Conservation (phyloP, 2,888 invertebrate genomes). For the Antheraea yamamai region DNA sequence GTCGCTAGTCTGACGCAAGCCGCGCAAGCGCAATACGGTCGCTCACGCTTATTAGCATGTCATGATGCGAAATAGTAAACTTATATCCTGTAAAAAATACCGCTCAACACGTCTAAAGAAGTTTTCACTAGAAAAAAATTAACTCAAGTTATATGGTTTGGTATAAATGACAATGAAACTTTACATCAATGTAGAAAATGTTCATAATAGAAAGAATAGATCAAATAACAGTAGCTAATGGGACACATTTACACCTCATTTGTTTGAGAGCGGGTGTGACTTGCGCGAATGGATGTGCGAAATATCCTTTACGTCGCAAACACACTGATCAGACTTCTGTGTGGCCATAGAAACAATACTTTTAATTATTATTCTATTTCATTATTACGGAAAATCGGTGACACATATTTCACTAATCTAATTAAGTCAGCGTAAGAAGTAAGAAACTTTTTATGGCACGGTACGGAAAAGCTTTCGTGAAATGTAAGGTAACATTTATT, state of each 20-base stretch:
- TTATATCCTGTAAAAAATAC: too few species aligned
- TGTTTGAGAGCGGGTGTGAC: slow-evolving; percentile 24
- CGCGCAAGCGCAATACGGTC: too few species aligned
- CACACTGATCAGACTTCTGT: slow-evolving; percentile 5
- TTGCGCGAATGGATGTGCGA: slow-evolving; percentile 42
- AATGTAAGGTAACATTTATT: too few species aligned
- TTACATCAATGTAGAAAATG: background rate
- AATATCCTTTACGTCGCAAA: slow-evolving; percentile 32
- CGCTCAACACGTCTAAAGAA: too few species aligned
- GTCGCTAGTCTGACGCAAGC: too few species aligned
- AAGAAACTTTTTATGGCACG: too few species aligned
- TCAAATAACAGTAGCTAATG: slow-evolving; percentile 4
- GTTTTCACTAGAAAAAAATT: too few species aligned
- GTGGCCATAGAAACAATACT: slow-evolving; percentile 3
- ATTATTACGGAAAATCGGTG: background rate
- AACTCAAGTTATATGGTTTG: background rate
- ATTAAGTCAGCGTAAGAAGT: too few species aligned
- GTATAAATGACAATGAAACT: background rate
- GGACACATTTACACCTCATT: slow-evolving; percentile 11
- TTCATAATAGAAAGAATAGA: background rate
- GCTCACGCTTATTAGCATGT: too few species aligned
- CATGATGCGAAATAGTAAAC: too few species aligned
- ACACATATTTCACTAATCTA: background rate
- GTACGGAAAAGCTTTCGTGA: too few species aligned
- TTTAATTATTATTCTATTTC: background rate